Base-by-base conservation (phyloP, 2,113 vertebrate genomes). In the Bombycilla garrulus region DNA sequence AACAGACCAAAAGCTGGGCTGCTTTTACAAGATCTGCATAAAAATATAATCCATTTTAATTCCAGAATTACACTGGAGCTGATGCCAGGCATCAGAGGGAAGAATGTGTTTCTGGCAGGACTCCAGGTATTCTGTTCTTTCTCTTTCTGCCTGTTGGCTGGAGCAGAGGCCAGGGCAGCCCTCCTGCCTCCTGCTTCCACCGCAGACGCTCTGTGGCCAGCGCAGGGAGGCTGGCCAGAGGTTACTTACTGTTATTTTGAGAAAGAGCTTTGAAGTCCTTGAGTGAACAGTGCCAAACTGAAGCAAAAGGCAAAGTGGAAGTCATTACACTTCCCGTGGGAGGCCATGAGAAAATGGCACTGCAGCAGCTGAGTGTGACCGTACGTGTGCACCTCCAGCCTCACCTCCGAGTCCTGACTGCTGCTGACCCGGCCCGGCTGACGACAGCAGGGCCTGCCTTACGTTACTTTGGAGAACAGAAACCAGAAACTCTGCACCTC, bases 51-150 rank as follows among this genome's bases (percentile, higher is more conserved):
- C 74, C 40, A 35, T 86, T 81, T 78, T 86, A 88, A 93, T 93
- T 86, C 85, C 82, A 64, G 65, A 65, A 8, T 86, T 56, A n/a
- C 29, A 33, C 4, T 47, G 80, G 76, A 80, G 67, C 88, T 60
- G 87, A 80, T 92, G 79, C 67, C 92, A 78, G 82, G 62, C 80
- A 40, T 80, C 93, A 93, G 58, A 86, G 77, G 47, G 67, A 73
- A 92, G 65, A 93, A 91, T 57, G 66, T 47, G 54, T 42, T 87
- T 84, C 88, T 96, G 77, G 73, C 83, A 91, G 88, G 47, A 65
- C 77, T 90, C 93, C 80, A 83, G 74, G 28, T 60, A 57, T 82
- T 83, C 88, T 67, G 50, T 86, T 72, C 81, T 73, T 50, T 86
- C 85, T 65, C 47, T 81, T 50, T 25, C 69, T 78, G 69, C 51